Evolutionary conservation across 2,888 invertebrate genomes (phyloP).

Genomic region (Calephelis perditalis): DNA sequence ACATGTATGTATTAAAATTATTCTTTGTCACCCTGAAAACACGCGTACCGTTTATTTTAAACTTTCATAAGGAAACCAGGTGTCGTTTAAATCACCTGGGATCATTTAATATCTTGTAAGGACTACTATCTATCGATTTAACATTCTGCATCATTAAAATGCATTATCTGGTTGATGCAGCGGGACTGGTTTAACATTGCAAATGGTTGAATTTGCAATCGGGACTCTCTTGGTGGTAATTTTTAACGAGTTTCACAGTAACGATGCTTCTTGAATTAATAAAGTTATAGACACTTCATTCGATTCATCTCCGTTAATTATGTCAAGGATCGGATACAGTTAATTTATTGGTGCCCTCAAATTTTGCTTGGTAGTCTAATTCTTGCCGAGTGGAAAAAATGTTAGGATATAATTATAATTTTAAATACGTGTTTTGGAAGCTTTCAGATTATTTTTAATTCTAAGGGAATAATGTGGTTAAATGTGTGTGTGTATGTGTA

Average conservation of each 20-base stretch:
- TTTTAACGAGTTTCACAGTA: slow-evolving; percentile 66
- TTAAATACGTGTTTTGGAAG: no score
- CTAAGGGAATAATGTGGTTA: no score
- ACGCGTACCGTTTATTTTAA: slow-evolving; percentile 29
- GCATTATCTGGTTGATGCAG: slow-evolving; percentile 65
- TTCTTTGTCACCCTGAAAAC: slow-evolving; percentile 17
- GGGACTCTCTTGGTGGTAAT: slow-evolving; percentile 60
- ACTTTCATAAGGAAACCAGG: slow-evolving; percentile 46
- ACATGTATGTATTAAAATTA: slow-evolving; percentile 15
- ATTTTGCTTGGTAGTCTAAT: slow-evolving; percentile 6
- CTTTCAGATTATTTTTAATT: no score
- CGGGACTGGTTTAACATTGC: slow-evolving; percentile 68
- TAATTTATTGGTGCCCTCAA: slow-evolving; percentile 10
- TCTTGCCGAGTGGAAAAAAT: background rate
- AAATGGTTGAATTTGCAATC: slow-evolving; percentile 70
- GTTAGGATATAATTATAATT: background rate
- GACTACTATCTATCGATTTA: slow-evolving; percentile 52
- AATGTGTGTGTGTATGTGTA: no score
- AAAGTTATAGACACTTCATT: slow-evolving; percentile 40
- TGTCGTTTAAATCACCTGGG: slow-evolving; percentile 52
- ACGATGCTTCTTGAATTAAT: slow-evolving; percentile 68
- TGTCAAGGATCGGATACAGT: slow-evolving; percentile 11
- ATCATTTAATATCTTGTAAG: slow-evolving; percentile 47
- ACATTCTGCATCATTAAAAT: slow-evolving; percentile 78
- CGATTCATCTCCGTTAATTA: slow-evolving; percentile 34